Base-by-base conservation (phyloP, 2,888 invertebrate species). In the Drosophila nigricruria region DNA sequence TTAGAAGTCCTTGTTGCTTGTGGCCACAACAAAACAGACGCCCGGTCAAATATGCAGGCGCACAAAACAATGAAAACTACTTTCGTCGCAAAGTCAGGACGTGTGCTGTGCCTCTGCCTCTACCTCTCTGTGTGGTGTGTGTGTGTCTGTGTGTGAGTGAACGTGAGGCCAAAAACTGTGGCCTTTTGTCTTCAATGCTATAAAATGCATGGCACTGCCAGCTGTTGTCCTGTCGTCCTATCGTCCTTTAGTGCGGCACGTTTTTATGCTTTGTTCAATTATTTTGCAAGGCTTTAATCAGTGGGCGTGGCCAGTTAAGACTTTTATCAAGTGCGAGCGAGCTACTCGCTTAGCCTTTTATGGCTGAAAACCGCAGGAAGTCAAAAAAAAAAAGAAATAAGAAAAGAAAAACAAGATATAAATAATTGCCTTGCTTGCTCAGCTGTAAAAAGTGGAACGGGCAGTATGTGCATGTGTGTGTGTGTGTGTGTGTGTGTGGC, bases 351-450 rank as follows among this genome's bases (percentile, higher is more conserved):
- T 34, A 18, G 18, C 47, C 23, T 42, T 56, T 54, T 54, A 49
- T 32, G 42, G 54, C 32, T 53, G 45, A 47, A 65, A 34, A 30
- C 73, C 69, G 34, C 73, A 77, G 54, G 50, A 72, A 42, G 67
- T 54, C 49, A 34, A n/a, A n/a, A 47, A 56, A 32, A 57, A 52
- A 32, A 57, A 63, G 9, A 23, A 53, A n/a, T n/a, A n/a, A 58
- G 34, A 10, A 23, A 53, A 25, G 12, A 57, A 73, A 74, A 72
- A 67, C 56, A 64, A 71, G 73, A 80, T 72, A 91, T 91, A 91
- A 90, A 90, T 91, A 91, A 91, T 91, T 91, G 90, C 87, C 76
- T 82, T 91, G 89, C 82, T 86, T 82, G 87, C 87, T 90, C 82
- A 84, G 77, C 82, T 82, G 89, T 78, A 79, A 90, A 85, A 32